A percentile compares a stretch with the other conserved stretches of the same genome.
Conservation (phyloP, 2,797 vertebrate genomes). For the Chromis chromis region DNA sequence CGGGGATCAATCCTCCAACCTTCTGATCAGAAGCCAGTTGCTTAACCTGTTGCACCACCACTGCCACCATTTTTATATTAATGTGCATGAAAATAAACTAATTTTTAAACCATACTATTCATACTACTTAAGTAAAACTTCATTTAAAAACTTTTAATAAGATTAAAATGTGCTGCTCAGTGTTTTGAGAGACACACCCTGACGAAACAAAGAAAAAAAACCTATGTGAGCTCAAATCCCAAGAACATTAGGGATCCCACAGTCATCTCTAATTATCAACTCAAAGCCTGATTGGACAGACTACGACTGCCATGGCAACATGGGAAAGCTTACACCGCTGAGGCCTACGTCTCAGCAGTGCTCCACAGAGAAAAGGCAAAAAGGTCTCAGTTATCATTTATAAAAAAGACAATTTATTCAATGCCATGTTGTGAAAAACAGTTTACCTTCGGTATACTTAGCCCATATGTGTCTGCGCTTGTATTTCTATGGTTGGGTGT, state of each 20-base stretch:
- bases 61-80: too few species aligned
- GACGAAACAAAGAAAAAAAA: slow-evolving; percentile 2
- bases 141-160: not conserved
- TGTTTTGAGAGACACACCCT: slow-evolving; percentile 12
- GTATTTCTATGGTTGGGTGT: not conserved
- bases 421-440: not conserved
- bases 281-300: slow-evolving; percentile 41
- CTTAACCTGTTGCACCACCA: too few species aligned
- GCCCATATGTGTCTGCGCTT: not conserved
- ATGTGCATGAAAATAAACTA: too few species aligned
- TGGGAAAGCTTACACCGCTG: slow-evolving; percentile 22
- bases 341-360: slow-evolving; percentile 22
- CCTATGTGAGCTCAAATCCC: slow-evolving; percentile 27
- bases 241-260: slow-evolving; percentile 18
- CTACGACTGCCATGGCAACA: slow-evolving; percentile 54
- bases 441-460: not conserved
- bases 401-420: not conserved
- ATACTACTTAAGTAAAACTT: not conserved
- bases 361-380: slow-evolving; percentile 14
- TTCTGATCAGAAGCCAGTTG: too few species aligned
- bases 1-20: too few species aligned
- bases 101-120: too few species aligned
- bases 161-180: not conserved
- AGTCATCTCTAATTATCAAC: slow-evolving; percentile 40
- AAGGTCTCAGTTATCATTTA: not conserved